Conservation (phyloP, 2,797 vertebrate genomes). For the Phalloptychus januarius region DNA sequence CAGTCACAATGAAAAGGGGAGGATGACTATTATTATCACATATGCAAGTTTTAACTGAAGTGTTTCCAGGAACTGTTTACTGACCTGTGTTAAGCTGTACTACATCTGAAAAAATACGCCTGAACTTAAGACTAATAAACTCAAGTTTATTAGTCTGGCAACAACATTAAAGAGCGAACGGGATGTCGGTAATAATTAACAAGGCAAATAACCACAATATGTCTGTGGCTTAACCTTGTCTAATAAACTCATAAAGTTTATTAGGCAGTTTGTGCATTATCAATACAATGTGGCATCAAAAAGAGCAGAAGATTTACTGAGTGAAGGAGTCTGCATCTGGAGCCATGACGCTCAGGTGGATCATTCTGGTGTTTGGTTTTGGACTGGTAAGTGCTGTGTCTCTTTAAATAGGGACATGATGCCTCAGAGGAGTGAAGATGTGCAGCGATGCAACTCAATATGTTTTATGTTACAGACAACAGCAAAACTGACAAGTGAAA, state of each 20-base stretch:
- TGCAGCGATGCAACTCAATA: background rate
- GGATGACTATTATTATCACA: background rate
- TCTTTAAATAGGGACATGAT: background rate
- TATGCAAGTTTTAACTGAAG: background rate
- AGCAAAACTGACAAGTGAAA: slow-evolving; percentile 53
- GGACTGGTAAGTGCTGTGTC: slow-evolving; percentile 49
- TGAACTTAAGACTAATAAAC: too few species aligned
- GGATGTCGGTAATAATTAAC: background rate
- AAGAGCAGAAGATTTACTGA: background rate
- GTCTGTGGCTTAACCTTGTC: background rate
- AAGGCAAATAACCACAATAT: background rate
- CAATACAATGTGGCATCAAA: background rate
- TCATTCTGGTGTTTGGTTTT: slow-evolving; percentile 46
- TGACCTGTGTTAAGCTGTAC: background rate
- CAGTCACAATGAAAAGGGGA: background rate
- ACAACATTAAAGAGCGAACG: background rate
- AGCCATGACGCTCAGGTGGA: slow-evolving; percentile 47
- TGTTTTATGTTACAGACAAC: slow-evolving; percentile 33
- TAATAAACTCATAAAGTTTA: slow-evolving; percentile 41
- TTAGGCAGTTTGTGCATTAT: background rate
- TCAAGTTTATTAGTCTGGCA: background rate
- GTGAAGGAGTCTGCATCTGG: background rate
- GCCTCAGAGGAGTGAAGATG: background rate
- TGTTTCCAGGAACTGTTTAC: background rate
- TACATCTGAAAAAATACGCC: background rate